Base-by-base conservation (phyloP, 2,113 vertebrate genomes). In the Corythaeola cristata region DNA sequence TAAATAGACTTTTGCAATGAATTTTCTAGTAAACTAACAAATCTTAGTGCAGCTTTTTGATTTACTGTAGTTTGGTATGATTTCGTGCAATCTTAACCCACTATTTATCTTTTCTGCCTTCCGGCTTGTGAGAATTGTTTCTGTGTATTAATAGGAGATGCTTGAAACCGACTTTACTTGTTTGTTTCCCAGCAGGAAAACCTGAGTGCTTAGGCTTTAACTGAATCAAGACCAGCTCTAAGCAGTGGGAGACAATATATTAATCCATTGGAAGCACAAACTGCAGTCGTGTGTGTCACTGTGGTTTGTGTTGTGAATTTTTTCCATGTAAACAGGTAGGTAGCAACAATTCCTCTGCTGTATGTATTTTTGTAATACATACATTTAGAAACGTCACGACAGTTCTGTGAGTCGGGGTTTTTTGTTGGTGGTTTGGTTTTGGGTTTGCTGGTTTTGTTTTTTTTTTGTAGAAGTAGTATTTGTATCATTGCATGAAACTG, bases 181-280 rank as follows among this genome's bases (percentile, higher is more conserved):
- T 97, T 95, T 95, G 92, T 95, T 93, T 97, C 94, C 74, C 93
- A 91, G 97, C 96, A 97, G 96, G 96, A 95, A 82, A 79, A 75
- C 88, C 94, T 72, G 33, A 89, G 71, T 89, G 69, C 90, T 97
- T 90, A 94, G 94, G 66, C 84, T 96, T 85, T 89, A 96, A 85
- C 71, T 90, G 91, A 94, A 96, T 96, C 86, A 96, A 80, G 94
- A 95, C 84, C 87, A 92, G 85, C 66, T 90, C 83, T 97, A 91
- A 90, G 86, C 95, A 96, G 95, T 90, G 88, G 94, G 95, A 94
- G 87, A 83, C 75, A 72, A 58, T 94, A 14, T 72, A 94, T 96
- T 96, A 92, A 95, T 92, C 87, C 91, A 1, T 87, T 33, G 93
- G 90, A 96, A 92, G 83, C 81, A 74, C 67, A 94, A 79, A n/a